A percentile compares a stretch with the other conserved stretches of the same genome.
Evolutionary conservation across 2,888 invertebrate species (phyloP).

Genomic region (Andricus curvator): DNA sequence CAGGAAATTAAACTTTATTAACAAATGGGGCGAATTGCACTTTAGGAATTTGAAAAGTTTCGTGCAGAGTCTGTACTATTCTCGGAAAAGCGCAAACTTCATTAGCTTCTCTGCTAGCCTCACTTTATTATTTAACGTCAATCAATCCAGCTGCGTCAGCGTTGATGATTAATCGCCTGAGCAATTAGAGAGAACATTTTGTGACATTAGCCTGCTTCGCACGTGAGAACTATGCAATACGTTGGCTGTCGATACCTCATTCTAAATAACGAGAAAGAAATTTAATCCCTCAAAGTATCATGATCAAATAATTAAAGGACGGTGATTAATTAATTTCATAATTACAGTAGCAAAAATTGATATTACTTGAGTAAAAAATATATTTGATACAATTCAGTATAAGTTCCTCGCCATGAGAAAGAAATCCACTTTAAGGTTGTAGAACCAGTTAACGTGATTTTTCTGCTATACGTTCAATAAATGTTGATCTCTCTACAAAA

Average conservation of each 20-base stretch:
- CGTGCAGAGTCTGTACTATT: constrained; percentile 10
- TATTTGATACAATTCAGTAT: too few species aligned
- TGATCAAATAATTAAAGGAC: not conserved
- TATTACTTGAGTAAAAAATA: not conserved
- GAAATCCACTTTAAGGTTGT: too few species aligned
- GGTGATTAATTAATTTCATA: not conserved
- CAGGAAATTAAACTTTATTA: not conserved
- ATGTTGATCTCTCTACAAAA: too few species aligned
- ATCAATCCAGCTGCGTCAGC: constrained; percentile 36
- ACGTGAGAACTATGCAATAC: constrained; percentile 21
- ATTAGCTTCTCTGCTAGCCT: not conserved
- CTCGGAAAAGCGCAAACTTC: not conserved
- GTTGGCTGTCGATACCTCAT: constrained; percentile 17
- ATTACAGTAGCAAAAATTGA: not conserved
- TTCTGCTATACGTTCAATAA: too few species aligned
- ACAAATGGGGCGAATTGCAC: not conserved
- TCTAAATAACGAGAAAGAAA: constrained; percentile 8
- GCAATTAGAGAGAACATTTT: constrained; percentile 41
- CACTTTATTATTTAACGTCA: constrained; percentile 37
- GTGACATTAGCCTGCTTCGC: constrained; percentile 30
- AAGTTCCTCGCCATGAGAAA: too few species aligned
- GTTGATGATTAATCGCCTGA: constrained; percentile 25
- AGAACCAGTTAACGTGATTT: too few species aligned
- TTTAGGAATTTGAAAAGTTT: constrained; percentile 18
- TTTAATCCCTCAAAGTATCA: not conserved